These are phyloP conservation scores for Congeria kusceri DNA, from an alignment of 2,888 invertebrate genomes.

Conservation along the genomic window DNA sequence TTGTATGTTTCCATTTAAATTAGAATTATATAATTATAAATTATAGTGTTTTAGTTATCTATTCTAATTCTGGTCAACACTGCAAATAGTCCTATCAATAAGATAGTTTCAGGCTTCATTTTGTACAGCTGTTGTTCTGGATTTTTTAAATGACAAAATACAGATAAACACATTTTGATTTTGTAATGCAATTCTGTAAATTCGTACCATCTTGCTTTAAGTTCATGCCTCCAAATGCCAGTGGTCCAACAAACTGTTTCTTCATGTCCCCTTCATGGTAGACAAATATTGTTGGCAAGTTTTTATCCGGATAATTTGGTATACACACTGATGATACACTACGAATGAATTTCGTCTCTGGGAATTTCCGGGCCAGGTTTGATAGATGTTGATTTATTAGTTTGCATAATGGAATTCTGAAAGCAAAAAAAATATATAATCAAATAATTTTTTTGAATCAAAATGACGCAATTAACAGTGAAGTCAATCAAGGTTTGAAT, in stretches of 20 bases:
- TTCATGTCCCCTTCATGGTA: constrained; percentile 95
- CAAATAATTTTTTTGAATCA: background rate
- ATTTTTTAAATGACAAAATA: too few relatives aligned
- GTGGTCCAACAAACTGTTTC: constrained; percentile 94
- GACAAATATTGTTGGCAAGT: constrained; percentile 97
- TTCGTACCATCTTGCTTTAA: constrained; percentile 91
- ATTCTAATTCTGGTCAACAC: background rate
- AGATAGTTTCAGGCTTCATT: too few relatives aligned
- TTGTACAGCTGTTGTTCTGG: too few relatives aligned
- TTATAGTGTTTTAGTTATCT: too few relatives aligned
- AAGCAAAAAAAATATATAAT: constrained; percentile 70
- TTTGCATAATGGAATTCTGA: constrained; percentile 94
- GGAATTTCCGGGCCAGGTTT: constrained; percentile 92
- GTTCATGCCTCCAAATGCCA: constrained; percentile 93
- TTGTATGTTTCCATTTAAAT: too few relatives aligned
- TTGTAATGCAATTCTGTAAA: too few relatives aligned
- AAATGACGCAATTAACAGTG: background rate
- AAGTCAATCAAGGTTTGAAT: background rate
- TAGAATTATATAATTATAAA: too few relatives aligned
- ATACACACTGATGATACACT: constrained; percentile 97
- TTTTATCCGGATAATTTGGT: constrained; percentile 97
- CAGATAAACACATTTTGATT: too few relatives aligned
- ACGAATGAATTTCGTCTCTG: constrained; percentile 96
- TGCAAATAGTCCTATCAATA: too few relatives aligned
- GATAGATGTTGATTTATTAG: constrained; percentile 94